Percentiles rank a stretch among this genome's conserved stretches.
Conservation (phyloP, 2,797 vertebrate genomes). For the Spinus pinus region DNA sequence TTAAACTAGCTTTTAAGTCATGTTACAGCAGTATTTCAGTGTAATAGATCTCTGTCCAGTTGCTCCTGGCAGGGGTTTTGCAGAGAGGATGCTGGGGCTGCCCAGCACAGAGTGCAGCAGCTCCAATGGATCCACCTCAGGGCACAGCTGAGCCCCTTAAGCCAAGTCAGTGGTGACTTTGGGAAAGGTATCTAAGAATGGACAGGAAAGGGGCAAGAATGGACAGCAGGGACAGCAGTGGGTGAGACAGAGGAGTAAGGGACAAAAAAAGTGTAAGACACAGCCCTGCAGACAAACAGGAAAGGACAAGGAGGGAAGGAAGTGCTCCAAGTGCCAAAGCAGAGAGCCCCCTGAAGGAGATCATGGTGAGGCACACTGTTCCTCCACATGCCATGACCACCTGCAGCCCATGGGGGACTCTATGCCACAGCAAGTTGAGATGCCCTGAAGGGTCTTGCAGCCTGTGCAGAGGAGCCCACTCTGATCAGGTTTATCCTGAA, state of each 20-base stretch:
- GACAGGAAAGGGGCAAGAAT: not conserved
- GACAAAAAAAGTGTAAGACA: not conserved
- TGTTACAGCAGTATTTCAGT: not conserved
- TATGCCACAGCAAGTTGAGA: not conserved
- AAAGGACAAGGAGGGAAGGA: not conserved
- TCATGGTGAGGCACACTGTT: fast-evolving
- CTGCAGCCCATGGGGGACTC: not conserved
- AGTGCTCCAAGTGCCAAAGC: not conserved
- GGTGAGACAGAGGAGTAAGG: not conserved
- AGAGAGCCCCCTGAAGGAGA: not conserved
- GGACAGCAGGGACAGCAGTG: not conserved
- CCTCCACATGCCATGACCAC: not conserved
- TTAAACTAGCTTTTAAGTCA: not conserved
- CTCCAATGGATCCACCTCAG: fast-evolving
- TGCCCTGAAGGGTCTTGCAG: not conserved
- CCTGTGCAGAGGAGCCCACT: not conserved
- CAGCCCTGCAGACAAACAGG: not conserved
- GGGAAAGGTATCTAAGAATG: not conserved
- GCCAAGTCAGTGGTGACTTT: fast-evolving
- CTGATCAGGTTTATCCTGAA: not conserved
- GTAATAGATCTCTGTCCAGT: not conserved
- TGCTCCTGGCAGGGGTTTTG: not conserved
- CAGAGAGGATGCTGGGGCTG: not conserved
- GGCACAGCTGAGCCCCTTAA: not conserved
- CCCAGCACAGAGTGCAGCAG: not conserved